Evolutionary conservation across 2,888 invertebrate species (phyloP).

Genomic region (Ceraclea dissimilis): DNA sequence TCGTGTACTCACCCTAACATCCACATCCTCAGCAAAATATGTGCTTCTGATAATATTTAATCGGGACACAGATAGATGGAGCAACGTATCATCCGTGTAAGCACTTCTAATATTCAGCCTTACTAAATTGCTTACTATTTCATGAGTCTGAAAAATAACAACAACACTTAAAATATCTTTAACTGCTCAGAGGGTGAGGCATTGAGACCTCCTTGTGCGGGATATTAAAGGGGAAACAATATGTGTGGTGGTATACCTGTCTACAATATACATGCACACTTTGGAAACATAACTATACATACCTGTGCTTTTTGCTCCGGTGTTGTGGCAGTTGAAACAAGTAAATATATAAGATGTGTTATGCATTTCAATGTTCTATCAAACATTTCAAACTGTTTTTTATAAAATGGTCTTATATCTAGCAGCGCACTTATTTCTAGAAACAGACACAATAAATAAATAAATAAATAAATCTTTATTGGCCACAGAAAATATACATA

Average conservation of each 20-base stretch:
- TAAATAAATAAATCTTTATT: too few relatives aligned
- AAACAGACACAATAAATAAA: not conserved
- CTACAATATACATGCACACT: too few relatives aligned
- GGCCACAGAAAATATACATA: too few relatives aligned
- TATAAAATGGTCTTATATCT: conserved; percentile 59
- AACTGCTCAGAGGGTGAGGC: not conserved
- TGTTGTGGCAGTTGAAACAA: conserved; percentile 53
- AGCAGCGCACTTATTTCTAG: conserved; percentile 46
- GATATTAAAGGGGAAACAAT: too few relatives aligned
- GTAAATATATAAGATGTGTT: conserved; percentile 67
- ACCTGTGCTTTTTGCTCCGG: conserved; percentile 43
- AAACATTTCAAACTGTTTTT: conserved; percentile 72
- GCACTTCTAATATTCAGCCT: conserved; percentile 60
- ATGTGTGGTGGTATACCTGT: too few relatives aligned
- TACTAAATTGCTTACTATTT: conserved; percentile 50
- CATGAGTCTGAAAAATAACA: conserved; percentile 26
- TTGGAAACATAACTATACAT: not conserved
- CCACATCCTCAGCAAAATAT: conserved; percentile 62
- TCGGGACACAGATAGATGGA: conserved; percentile 76
- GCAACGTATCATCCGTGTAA: conserved; percentile 66
- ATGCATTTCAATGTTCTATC: conserved; percentile 74
- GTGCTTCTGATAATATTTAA: conserved; percentile 71
- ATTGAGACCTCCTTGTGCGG: not conserved
- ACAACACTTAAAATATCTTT: not conserved
- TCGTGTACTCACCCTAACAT: conserved; percentile 41